Percentiles rank a stretch among this genome's conserved stretches.
Conservation (phyloP, 2,113 vertebrate genomes). For the Bothrops jararaca region DNA sequence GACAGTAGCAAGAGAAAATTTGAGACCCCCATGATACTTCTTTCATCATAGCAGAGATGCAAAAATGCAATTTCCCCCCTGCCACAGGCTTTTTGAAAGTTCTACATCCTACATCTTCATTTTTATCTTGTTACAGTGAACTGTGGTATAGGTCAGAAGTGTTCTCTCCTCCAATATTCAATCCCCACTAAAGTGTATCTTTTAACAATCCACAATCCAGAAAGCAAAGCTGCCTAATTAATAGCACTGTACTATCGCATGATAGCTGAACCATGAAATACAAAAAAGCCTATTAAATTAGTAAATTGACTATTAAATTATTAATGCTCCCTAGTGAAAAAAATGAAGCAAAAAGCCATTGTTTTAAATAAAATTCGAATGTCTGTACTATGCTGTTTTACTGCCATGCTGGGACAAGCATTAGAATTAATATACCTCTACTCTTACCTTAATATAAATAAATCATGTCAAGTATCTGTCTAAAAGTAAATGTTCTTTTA, state of each 20-base stretch:
- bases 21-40: not conserved
- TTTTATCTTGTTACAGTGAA: not conserved
- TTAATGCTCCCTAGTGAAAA: not conserved
- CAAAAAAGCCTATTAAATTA: not conserved
- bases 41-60: not conserved
- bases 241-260: not conserved
- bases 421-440: conserved; percentile 40
- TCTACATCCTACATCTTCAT: not conserved
- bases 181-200: not conserved
- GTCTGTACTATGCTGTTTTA: conserved; percentile 17
- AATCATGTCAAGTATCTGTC: not conserved
- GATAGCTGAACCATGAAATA: not conserved
- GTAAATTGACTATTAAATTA: not conserved
- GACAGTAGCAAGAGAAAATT: not conserved
- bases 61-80: not conserved
- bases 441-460: not conserved
- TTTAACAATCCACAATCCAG: not conserved
- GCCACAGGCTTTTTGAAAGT: not conserved
- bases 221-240: not conserved
- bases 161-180: not conserved
- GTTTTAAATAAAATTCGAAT: not conserved
- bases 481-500: not conserved
- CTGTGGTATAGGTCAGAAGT: not conserved
- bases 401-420: conserved; percentile 40
- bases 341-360: conserved; percentile 43